A percentile compares a stretch with the other conserved stretches of the same genome.
These are phyloP conservation scores for Probosciger aterrimus DNA, from an alignment of 2,113 vertebrate species.

Conservation along the genomic window DNA sequence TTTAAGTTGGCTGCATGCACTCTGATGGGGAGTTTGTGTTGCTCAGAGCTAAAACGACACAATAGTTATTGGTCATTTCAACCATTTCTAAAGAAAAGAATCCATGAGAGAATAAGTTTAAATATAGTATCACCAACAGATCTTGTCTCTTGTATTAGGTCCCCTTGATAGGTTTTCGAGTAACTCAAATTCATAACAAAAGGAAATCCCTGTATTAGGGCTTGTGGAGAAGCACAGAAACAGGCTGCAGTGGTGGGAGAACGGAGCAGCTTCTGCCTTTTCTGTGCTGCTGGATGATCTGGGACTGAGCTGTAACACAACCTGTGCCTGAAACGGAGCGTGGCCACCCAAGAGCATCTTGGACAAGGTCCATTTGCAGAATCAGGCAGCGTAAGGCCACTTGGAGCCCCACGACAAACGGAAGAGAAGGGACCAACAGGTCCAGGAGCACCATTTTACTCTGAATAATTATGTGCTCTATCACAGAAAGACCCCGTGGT, in stretches of 20 bases:
- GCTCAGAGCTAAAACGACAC: background rate
- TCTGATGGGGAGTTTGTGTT: background rate
- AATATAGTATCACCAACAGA: background rate
- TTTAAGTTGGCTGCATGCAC: background rate
- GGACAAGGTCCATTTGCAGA: fast-evolving
- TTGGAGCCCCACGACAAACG: background rate
- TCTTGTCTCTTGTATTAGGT: background rate
- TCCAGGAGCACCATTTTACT: background rate
- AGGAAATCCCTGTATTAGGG: background rate
- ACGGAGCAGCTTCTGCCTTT: background rate
- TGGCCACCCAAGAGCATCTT: fast-evolving
- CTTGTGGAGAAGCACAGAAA: background rate
- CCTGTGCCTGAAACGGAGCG: fast-evolving
- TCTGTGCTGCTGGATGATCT: background rate
- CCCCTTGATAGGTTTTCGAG: background rate
- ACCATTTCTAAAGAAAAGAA: background rate
- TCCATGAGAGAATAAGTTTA: background rate
- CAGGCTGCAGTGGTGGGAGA: background rate
- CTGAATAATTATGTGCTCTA: background rate
- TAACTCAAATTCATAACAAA: background rate
- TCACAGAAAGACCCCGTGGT: fast-evolving
- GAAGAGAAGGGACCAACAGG: too few species aligned
- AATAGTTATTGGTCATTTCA: background rate
- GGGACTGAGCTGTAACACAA: background rate
- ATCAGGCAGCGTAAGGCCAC: fast-evolving